phyloP scores from a whole-genome alignment of 2,888 invertebrate species.

The Pseudanteris insignis region DNA sequence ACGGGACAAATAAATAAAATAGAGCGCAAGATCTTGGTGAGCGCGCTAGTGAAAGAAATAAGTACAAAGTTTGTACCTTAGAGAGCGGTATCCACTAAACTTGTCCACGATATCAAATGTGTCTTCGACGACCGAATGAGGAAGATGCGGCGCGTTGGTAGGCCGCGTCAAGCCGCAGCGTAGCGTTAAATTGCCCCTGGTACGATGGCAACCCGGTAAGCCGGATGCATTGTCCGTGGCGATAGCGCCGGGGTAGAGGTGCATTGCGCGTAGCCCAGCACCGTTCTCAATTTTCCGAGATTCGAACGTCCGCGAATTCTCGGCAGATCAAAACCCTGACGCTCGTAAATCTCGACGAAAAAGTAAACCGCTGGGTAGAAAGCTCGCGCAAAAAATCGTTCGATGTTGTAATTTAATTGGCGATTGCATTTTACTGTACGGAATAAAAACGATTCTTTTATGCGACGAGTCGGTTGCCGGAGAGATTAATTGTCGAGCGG shows the following conservation, averaged over 20 bases:
- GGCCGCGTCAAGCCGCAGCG: constrained; percentile 18
- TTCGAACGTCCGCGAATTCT: constrained; percentile 17
- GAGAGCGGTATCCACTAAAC: constrained; percentile 31
- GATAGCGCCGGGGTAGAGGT: not conserved
- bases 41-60: too few species aligned
- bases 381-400: too few species aligned
- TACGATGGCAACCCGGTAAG: constrained; percentile 6
- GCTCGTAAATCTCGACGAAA: constrained; percentile 12
- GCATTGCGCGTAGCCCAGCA: not conserved
- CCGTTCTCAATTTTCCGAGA: constrained; percentile 4
- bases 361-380: constrained; percentile 10
- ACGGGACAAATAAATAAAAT: constrained; percentile 21
- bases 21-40: too few species aligned
- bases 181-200: constrained; percentile 32
- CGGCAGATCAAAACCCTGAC: constrained; percentile 23
- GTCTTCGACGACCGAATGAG: constrained; percentile 9
- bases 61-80: too few species aligned
- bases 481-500: too few species aligned
- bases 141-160: constrained; percentile 8
- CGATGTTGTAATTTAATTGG: constrained; percentile 13
- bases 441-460: constrained; percentile 15
- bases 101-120: too few species aligned
- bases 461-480: too few species aligned
- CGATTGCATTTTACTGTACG: constrained; percentile 2
- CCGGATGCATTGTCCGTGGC: too few species aligned